Evolutionary conservation across 2,113 vertebrate genomes (phyloP).

Genomic region (Reinhardtius hippoglossoides): DNA sequence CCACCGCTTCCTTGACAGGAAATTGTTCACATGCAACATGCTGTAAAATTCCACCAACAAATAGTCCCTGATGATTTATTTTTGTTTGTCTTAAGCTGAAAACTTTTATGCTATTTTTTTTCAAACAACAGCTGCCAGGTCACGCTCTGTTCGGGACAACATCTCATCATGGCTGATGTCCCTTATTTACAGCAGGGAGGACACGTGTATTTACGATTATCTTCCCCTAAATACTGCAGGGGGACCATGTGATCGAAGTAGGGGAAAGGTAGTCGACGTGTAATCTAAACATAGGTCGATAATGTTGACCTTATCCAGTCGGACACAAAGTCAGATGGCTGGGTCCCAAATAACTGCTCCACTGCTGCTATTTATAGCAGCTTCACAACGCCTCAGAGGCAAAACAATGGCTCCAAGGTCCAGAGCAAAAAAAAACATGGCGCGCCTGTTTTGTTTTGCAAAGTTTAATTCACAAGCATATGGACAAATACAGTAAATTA

Average conservation of each 20-base stretch:
- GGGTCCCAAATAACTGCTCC: slow-evolving; percentile 49
- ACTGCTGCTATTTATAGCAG: slow-evolving; percentile 66
- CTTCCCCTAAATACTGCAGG: slow-evolving; percentile 44
- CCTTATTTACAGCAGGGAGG: slow-evolving; percentile 39
- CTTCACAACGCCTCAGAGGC: slow-evolving; percentile 35
- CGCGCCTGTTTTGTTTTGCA: not conserved
- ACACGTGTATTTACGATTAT: slow-evolving; percentile 19
- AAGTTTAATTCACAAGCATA: slow-evolving; percentile 16
- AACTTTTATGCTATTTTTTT: not conserved
- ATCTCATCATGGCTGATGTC: slow-evolving; percentile 29
- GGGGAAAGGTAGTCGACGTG: slow-evolving; percentile 73
- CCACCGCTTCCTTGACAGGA: not conserved
- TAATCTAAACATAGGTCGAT: slow-evolving; percentile 69
- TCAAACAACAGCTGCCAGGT: slow-evolving; percentile 44
- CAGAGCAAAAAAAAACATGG: not conserved
- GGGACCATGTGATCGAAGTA: slow-evolving; percentile 67
- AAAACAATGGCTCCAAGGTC: slow-evolving; percentile 4
- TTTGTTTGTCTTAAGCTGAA: slow-evolving; percentile 3
- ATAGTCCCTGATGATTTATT: not conserved
- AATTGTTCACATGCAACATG: not conserved
- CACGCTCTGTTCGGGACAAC: slow-evolving; percentile 7
- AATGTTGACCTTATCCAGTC: slow-evolving; percentile 67
- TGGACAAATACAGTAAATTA: not conserved
- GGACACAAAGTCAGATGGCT: slow-evolving; percentile 57
- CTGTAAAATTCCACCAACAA: slow-evolving; percentile 37